Base-by-base conservation (phyloP, 2,797 vertebrate genomes). In the Octomys mimax region DNA sequence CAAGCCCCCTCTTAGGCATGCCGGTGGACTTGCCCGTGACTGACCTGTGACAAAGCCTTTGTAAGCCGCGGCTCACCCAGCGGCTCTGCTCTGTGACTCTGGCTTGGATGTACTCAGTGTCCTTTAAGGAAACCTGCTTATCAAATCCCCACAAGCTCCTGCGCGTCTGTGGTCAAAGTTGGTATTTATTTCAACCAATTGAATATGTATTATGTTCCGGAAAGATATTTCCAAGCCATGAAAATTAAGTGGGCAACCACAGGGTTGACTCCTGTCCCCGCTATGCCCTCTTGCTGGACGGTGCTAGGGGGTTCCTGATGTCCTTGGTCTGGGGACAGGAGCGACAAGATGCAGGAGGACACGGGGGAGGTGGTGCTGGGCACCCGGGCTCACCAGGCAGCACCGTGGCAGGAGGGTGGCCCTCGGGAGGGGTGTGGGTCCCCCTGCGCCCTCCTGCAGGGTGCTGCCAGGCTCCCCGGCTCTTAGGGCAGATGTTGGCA, bases 221-320 rank as follows among this genome's bases (percentile, higher is more conserved):
- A 95, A 95, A 83, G 26, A 21, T 73, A 18, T 89, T 80, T 97
- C 77, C 89, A 73, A 10, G 54, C 46, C 77, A n/a, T 68, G 91
- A 91, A 89, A 49, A 90, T 81, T 70, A 59, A 89, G 89, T 91
- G 92, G 61, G n/a, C 95, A 96, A 70, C 83, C 57, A 57, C 70
- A 93, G 75, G 73, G 10, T 26, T 1, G 59, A 80, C 68, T 89
- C 18, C 16, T 13, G 57, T 73, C 81, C 70, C 90, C 89, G n/a
- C 96, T 89, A 83, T 94, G 39, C 87, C 87, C 84, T 42, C 77
- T 70, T 2, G 8, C 66, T 61, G 89, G 85, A 73, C 73, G 54
- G 94, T 79, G 54, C 85, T 96, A 95, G 95, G 97, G 97, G 96
- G 87, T 96, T 92, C 97, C 97, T 77, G 89, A 96, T 97, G 97